Conservation (phyloP, 2,797 vertebrate genomes). For the Peromyscus eremicus region DNA sequence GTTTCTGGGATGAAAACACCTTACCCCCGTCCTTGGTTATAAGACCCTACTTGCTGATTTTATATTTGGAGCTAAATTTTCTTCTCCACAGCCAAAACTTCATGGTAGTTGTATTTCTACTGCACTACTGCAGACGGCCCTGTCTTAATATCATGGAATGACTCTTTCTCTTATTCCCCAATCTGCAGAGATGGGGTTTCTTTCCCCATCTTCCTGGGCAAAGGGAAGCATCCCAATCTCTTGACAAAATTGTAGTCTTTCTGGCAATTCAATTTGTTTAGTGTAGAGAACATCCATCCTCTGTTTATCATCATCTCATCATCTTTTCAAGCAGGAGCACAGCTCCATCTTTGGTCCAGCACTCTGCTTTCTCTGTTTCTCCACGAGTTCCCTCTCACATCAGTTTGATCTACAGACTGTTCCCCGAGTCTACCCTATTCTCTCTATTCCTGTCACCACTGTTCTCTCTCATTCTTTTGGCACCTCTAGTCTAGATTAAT, state of each 20-base stretch:
- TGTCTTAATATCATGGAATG: background rate
- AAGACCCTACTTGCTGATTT: background rate
- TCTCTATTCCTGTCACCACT: background rate
- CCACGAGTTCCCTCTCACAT: background rate
- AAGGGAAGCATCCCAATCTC: background rate
- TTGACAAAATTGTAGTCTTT: background rate
- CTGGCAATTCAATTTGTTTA: background rate
- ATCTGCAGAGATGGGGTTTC: background rate
- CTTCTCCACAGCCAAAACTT: background rate
- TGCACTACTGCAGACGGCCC: accelerated
- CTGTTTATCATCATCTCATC: background rate
- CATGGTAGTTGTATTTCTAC: too few species aligned
- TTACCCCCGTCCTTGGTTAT: background rate
- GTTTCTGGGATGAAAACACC: constrained; percentile 25
- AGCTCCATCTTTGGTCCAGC: background rate
- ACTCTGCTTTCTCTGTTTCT: background rate
- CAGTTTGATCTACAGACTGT: background rate
- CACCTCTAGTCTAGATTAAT: background rate
- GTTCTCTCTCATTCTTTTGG: background rate
- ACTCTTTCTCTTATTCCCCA: background rate
- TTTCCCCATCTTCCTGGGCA: background rate
- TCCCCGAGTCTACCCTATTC: background rate
- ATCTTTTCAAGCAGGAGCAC: background rate
- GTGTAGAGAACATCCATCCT: background rate
- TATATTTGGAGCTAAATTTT: background rate